Evolutionary conservation across 2,888 invertebrate species (phyloP), one percentile per base, ranked within the genome.

Genomic region (Synergus umbraculus): DNA sequence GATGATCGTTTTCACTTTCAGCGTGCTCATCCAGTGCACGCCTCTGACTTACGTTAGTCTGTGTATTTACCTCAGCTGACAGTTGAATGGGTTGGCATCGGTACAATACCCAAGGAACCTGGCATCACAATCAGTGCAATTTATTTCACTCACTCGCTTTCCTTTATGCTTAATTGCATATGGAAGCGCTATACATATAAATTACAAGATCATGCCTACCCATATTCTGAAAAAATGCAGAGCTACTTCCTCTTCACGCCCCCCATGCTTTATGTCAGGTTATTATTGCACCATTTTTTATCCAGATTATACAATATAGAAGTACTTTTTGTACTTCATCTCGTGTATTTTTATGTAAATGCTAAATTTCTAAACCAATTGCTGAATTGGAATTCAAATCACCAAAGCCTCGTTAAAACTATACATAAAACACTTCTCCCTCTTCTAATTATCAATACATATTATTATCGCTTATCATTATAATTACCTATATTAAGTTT

Each of bases 81-180:
- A 84, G 83, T 79, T 81, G 82, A 84, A 84, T 84, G 82, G 82
- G 58, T 76, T 65, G 77, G 81, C 78, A 46, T 10, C 58, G 78
- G 82, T 76, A 81, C 78, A 84, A 82, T 82, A 73, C 82, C 43
- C 80, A 80, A 81, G 78, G 81, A 77, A 58, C 81, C 77, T 81
- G 58, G 83, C 83, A 86, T 85, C 82, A 85, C 85, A 86, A 87
- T 86, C 85, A 84, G 84, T 85, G 85, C 85, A 83, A 86, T 86
- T 87, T 73, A 54, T 73, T 73, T 73, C 73, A 54, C 73, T 87
- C 85, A 86, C 88, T 85, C 85, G 82, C 86, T 88, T 88, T 86
- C 87, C 84, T 87, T 86, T 85, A 86, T 84, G 84, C 84, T 86
- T 88, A 87, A 88, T 88, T 87, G 83, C 85, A 79, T 81, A 79